Conservation (phyloP, 2,888 invertebrate species). For the Helicoverpa assulta region DNA sequence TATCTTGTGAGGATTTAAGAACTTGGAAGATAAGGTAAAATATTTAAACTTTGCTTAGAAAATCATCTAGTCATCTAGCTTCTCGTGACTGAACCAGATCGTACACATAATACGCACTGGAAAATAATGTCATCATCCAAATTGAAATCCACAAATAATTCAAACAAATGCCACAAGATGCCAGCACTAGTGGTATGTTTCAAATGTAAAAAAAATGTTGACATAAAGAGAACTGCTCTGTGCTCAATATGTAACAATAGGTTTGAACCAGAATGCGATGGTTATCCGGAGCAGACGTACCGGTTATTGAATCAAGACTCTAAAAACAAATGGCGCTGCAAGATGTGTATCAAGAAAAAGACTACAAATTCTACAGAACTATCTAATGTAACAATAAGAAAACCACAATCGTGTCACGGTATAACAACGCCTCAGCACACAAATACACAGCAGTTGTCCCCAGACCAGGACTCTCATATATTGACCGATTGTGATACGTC, state of each 20-base stretch:
- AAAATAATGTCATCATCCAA: no score
- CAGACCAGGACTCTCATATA: constrained; percentile 2
- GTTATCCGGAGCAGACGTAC: not conserved
- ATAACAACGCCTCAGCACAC: no score
- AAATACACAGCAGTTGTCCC: not conserved
- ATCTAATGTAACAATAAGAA: not conserved
- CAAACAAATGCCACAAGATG: not conserved
- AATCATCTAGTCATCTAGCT: no score
- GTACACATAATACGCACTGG: no score
- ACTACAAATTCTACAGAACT: not conserved
- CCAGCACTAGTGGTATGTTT: not conserved
- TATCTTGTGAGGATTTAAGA: no score
- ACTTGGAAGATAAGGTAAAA: no score
- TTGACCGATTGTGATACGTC: constrained; percentile 2
- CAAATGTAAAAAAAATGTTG: not conserved
- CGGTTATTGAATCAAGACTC: not conserved
- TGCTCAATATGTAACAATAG: not conserved
- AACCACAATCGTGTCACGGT: no score
- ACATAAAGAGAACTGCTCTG: not conserved
- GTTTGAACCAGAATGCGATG: not conserved
- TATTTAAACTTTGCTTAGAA: no score
- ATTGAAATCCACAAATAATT: no score
- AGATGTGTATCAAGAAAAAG: not conserved
- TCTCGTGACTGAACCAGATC: no score
- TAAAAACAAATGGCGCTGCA: no score